phyloP scores from a whole-genome alignment of 2,113 vertebrate genomes.

The Cynopterus brachyotis region DNA sequence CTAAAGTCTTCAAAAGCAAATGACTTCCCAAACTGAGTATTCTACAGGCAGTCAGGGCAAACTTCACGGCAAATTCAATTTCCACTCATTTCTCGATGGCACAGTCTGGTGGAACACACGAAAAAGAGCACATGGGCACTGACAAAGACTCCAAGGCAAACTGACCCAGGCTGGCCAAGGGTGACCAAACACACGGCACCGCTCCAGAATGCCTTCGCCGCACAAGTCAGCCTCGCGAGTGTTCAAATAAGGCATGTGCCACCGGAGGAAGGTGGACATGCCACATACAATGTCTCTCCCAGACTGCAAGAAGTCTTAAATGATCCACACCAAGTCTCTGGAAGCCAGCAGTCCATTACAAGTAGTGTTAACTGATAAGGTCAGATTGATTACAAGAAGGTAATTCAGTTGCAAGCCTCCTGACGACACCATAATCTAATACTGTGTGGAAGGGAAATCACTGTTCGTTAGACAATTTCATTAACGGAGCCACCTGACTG shows the following conservation, averaged over 20 bases:
- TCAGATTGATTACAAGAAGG: constrained; percentile 33
- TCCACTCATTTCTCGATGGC: neutral
- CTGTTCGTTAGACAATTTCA: constrained; percentile 32
- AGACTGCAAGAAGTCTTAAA: constrained; percentile 17
- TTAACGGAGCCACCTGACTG: neutral
- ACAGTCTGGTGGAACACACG: rapidly evolving
- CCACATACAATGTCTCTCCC: neutral
- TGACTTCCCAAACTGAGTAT: neutral
- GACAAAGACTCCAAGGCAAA: neutral
- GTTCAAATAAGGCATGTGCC: neutral
- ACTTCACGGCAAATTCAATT: neutral
- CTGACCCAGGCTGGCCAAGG: neutral
- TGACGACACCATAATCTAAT: constrained; percentile 36
- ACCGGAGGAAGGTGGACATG: neutral
- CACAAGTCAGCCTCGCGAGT: neutral
- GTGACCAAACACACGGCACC: neutral
- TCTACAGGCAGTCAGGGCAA: neutral
- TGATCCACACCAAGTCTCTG: neutral
- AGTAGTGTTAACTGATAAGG: constrained; percentile 53
- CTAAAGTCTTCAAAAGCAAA: neutral
- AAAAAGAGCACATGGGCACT: neutral
- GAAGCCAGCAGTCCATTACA: constrained; percentile 59
- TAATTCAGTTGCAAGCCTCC: constrained; percentile 52
- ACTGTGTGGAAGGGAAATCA: constrained; percentile 9
- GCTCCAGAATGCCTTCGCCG: neutral